phyloP scores from a whole-genome alignment of 2,113 vertebrate species.

The Sinocyclocheilus anshuiensis region DNA sequence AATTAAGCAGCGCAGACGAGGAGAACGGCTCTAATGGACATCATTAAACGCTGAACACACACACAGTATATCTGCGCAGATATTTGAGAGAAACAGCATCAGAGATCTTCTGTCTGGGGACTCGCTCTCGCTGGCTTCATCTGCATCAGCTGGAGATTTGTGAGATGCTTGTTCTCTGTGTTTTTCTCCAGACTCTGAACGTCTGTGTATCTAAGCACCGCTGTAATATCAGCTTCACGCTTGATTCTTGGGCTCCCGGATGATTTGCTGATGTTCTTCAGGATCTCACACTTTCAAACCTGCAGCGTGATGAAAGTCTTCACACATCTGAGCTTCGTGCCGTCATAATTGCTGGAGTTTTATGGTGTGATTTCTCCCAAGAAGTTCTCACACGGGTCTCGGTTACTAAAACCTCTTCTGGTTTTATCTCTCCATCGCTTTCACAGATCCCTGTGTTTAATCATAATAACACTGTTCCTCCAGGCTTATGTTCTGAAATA shows the following conservation, averaged over 20 bases:
- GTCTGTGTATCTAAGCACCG: background rate
- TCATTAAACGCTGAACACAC: conserved; percentile 36
- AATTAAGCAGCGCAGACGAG: conserved; percentile 58
- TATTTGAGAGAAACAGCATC: no score
- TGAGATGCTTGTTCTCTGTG: background rate
- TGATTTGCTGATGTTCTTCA: background rate
- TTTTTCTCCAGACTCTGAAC: background rate
- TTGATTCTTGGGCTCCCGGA: background rate
- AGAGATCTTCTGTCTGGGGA: no score
- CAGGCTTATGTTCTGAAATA: background rate
- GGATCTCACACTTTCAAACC: background rate
- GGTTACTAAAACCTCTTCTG: background rate
- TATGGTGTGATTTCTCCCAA: background rate
- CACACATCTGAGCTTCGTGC: background rate
- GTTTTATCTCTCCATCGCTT: background rate
- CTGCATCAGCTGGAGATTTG: background rate
- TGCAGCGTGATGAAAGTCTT: background rate
- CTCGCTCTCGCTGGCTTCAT: no score
- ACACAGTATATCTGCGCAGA: background rate
- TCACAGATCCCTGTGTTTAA: background rate
- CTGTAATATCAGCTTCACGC: background rate
- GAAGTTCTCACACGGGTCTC: background rate
- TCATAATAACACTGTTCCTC: background rate
- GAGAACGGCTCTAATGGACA: conserved; percentile 4
- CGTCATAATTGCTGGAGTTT: background rate